Evolutionary conservation across 2,797 vertebrate species (phyloP).

Genomic region (Gymnothorax javanicus): DNA sequence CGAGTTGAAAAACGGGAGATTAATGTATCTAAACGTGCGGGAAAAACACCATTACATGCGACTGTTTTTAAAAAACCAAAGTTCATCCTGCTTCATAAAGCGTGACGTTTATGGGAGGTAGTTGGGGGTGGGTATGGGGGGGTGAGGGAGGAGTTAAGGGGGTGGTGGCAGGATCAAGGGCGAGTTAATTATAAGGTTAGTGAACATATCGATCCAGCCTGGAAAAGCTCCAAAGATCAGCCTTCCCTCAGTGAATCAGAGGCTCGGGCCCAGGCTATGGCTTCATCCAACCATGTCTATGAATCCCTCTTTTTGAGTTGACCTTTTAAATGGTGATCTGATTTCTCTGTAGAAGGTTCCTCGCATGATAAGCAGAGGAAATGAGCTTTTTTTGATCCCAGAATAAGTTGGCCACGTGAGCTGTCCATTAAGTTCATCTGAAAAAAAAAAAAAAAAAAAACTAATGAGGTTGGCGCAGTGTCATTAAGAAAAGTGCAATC

Average conservation of each 20-base stretch:
- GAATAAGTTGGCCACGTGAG: not conserved
- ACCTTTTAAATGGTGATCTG: not conserved
- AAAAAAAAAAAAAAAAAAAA: not conserved
- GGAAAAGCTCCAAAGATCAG: not conserved
- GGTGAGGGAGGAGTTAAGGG: not conserved
- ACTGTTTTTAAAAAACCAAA: not conserved
- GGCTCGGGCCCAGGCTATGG: not conserved
- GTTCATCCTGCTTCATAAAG: conserved; percentile 23
- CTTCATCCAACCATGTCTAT: not conserved
- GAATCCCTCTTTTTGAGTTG: not conserved
- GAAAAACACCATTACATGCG: not conserved
- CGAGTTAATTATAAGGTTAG: conserved; percentile 61
- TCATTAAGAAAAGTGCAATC: conserved; percentile 6
- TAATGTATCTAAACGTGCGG: conserved; percentile 29
- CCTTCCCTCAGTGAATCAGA: conserved; percentile 36
- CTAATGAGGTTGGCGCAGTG: not conserved
- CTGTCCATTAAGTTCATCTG: not conserved
- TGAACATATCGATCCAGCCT: conserved; percentile 58
- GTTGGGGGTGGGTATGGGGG: conserved; percentile 1
- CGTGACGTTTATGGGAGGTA: conserved; percentile 38
- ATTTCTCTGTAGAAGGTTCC: conserved; percentile 42
- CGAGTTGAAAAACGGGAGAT: conserved; percentile 31
- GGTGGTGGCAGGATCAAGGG: conserved; percentile 38
- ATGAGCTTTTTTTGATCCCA: conserved; percentile 25
- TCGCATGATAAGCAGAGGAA: conserved; percentile 36